Percentiles rank a stretch among this genome's conserved stretches.
These are phyloP conservation scores for Dasyprocta punctata DNA, from an alignment of 2,113 vertebrate species.

Conservation along the genomic window DNA sequence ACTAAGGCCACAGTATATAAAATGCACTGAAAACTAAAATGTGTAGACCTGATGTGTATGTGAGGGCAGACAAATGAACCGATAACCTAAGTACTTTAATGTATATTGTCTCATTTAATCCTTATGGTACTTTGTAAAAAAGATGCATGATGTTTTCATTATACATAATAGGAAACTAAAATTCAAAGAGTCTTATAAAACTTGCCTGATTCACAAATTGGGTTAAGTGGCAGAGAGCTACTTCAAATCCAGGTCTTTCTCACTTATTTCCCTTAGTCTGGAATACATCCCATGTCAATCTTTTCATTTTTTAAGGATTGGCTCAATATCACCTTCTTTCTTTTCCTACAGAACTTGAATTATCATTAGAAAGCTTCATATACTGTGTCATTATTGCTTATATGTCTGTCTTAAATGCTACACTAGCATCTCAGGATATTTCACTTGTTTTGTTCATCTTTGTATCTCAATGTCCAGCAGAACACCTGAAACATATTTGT, in stretches of 20 bases:
- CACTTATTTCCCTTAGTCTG: neutral
- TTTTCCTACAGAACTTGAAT: neutral
- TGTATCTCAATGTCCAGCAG: neutral
- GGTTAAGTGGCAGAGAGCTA: neutral
- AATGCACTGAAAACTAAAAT: slow-evolving; percentile 6
- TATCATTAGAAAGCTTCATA: neutral
- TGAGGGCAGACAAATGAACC: neutral
- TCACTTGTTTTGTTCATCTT: neutral
- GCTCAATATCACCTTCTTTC: neutral
- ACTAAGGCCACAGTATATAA: neutral
- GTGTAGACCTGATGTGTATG: neutral
- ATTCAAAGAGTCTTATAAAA: slow-evolving; percentile 10
- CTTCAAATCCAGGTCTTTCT: slow-evolving; percentile 15
- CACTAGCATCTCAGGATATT: neutral
- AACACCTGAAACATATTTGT: neutral
- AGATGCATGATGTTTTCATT: neutral
- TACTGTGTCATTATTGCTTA: neutral
- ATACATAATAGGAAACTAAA: slow-evolving; percentile 14
- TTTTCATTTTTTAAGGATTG: slow-evolving; percentile 21
- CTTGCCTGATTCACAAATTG: neutral
- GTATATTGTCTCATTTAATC: neutral
- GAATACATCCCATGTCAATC: neutral
- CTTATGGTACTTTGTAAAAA: neutral
- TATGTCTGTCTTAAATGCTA: neutral
- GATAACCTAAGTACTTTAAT: neutral